Evolutionary conservation across 2,888 invertebrate genomes (phyloP), one percentile per base, ranked within the genome.

Genomic region (Xestia ashworthii): DNA sequence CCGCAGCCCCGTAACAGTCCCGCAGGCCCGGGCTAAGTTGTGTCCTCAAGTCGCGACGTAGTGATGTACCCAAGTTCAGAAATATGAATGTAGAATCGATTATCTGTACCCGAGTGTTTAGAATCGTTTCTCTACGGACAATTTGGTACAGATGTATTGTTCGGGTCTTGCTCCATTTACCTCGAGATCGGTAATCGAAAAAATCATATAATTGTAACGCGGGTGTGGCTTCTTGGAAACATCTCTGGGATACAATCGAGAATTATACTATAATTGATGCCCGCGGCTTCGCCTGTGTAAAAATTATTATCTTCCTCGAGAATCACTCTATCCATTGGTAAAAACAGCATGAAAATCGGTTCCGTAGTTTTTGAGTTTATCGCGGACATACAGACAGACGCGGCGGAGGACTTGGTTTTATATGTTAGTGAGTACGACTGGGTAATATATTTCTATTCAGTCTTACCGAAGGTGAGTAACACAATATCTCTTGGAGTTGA

Each of bases 121-220:
- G 55, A 74, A 88, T 88, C 70, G 69, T 60, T 86, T 78, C 12
- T 76, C 71, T 71, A 83, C 83, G 80, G 85, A 62, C 74, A 83
- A 87, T 87, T 88, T 78, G 85, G 48, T 80, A 50, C 80, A 71
- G 77, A 69, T 55, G 66, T 62, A 87, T 87, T 89, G 89, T 89
- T 83, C 44, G 41, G 58, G 84, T 71, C 68, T 46, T 72, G 88
- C 88, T 88, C 89, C 80, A 83, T 79, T 88, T 84, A 74, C 25
- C 64, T 12, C 22, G 58, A 71, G 74, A 75, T 74, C 46, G 64
- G 25, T 76, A 55, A 86, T 86, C 74, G 38, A 76, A 71, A 74
- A 66, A 74, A 25, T 55, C 48, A 50, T 64, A 46, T 67, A 48
- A 68, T 73, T 82, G 60, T 68, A 65, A 46, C 19, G 60, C 60